These are phyloP conservation scores for Orientallactaga sibirica DNA, from an alignment of 2,797 vertebrate species.

Conservation along the genomic window DNA sequence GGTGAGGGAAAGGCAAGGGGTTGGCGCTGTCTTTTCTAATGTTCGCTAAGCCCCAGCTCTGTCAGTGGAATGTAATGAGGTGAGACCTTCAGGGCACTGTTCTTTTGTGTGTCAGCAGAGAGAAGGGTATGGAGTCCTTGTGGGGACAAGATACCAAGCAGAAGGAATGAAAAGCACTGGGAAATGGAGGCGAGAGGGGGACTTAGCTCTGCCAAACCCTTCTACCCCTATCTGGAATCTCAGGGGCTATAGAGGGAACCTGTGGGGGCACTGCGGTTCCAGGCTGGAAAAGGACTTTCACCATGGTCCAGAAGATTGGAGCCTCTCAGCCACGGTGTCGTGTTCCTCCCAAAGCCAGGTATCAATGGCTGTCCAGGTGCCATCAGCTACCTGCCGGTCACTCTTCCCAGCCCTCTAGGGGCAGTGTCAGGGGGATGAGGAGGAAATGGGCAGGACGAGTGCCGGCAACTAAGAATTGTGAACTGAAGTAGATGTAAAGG, in stretches of 20 bases:
- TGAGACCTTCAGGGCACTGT: background rate
- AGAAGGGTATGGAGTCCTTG: background rate
- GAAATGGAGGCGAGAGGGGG: background rate
- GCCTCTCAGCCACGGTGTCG: background rate
- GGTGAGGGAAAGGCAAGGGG: no score
- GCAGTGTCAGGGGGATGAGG: background rate
- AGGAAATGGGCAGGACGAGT: background rate
- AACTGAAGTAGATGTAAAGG: background rate
- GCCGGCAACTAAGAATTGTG: background rate
- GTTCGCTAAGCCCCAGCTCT: background rate
- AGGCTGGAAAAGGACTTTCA: background rate
- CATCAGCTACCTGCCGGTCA: background rate
- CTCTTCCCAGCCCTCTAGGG: background rate
- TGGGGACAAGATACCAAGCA: background rate
- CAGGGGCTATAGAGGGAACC: background rate
- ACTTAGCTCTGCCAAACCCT: background rate
- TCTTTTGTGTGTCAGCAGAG: fast-evolving
- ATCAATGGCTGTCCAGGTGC: background rate
- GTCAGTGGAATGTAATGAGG: background rate
- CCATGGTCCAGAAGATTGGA: fast-evolving
- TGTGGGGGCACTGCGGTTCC: background rate
- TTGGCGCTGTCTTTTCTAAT: background rate
- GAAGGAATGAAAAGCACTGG: background rate
- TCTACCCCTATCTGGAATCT: background rate
- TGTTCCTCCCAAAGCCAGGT: fast-evolving